Conservation (phyloP, 2,888 invertebrate species). For the Machimus rusticus region DNA sequence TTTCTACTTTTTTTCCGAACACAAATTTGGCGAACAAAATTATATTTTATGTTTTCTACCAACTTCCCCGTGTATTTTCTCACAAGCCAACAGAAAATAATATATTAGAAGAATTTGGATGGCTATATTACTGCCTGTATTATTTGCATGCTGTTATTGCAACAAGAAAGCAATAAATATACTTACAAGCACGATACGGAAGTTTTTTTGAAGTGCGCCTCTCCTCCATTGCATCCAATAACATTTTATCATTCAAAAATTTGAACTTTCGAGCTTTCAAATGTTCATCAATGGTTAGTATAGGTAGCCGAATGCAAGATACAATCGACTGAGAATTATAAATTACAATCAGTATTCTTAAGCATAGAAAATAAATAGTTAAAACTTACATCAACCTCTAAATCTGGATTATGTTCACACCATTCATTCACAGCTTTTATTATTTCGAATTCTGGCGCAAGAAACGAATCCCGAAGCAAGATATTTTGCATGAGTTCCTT, state of each 20-base stretch:
- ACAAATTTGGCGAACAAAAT: no score
- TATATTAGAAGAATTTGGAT: no score
- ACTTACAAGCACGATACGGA: conserved; percentile 83
- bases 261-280: conserved; percentile 88
- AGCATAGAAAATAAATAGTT: neutral
- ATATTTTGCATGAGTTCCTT: conserved; percentile 79
- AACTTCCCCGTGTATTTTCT: no score
- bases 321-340: conserved; percentile 62
- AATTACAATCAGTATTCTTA: neutral
- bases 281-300: conserved; percentile 88
- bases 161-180: neutral
- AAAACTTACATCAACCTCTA: conserved; percentile 54
- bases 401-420: conserved; percentile 80
- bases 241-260: conserved; percentile 83
- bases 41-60: no score
- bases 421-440: conserved; percentile 89
- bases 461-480: conserved; percentile 92
- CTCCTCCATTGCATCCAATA: conserved; percentile 93
- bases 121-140: no score
- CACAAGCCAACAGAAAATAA: no score
- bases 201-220: conserved; percentile 82
- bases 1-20: no score
- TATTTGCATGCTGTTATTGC: neutral
- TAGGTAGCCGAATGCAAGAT: conserved; percentile 78
- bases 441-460: conserved; percentile 94